These are phyloP conservation scores for Penaeus japonicus DNA, from an alignment of 1,140 invertebrate genomes.

Conservation along the genomic window DNA sequence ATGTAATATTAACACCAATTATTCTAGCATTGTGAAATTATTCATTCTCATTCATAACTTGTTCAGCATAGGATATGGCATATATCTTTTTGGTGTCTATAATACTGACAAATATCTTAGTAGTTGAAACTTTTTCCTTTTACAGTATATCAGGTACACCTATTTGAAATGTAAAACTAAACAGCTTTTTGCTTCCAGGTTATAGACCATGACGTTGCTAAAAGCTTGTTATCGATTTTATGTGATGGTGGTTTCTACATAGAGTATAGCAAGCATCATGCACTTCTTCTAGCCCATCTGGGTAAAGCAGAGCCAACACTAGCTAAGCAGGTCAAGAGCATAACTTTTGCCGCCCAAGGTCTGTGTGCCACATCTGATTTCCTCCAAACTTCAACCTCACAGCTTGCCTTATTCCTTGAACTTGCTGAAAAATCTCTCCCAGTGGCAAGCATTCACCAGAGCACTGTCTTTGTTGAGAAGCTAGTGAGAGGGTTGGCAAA, in stretches of 20 bases:
- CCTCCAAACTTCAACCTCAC: constrained; percentile 17
- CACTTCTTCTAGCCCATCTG: constrained; percentile 1
- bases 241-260: constrained; percentile 38
- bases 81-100: too few relatives aligned
- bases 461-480: constrained; percentile 30
- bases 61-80: too few relatives aligned
- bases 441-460: constrained; percentile 15
- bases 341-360: constrained; percentile 23
- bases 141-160: too few relatives aligned
- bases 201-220: constrained; percentile 13
- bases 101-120: too few relatives aligned
- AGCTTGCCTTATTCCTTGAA: constrained; percentile 18
- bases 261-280: neutral
- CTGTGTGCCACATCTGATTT: constrained; percentile 13
- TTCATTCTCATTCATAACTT: too few relatives aligned
- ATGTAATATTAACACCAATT: too few relatives aligned
- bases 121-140: too few relatives aligned
- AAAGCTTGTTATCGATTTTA: neutral
- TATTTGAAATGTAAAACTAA: too few relatives aligned
- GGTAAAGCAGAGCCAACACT: neutral
- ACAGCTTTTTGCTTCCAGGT: constrained; percentile 1
- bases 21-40: too few relatives aligned
- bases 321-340: neutral
- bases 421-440: constrained; percentile 8
- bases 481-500: constrained; percentile 19